Conservation (phyloP, 2,888 invertebrate species). For the Ophion costatus region DNA sequence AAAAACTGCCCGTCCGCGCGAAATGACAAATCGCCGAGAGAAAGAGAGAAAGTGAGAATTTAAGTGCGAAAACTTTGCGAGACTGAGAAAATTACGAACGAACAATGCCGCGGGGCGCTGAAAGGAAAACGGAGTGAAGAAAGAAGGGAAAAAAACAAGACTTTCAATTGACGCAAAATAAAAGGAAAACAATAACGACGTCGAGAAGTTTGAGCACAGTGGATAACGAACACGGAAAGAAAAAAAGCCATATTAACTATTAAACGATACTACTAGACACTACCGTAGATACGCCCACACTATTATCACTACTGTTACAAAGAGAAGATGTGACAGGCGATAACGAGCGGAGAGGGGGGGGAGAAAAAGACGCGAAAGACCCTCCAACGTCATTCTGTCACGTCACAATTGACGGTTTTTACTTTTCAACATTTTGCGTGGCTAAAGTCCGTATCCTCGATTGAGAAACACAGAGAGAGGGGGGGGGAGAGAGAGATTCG, state of each 20-base stretch:
- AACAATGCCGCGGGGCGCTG: constrained; percentile 27
- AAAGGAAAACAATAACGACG: constrained; percentile 38
- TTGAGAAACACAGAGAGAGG: not conserved
- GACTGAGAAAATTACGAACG: constrained; percentile 42
- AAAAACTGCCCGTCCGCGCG: constrained; percentile 68
- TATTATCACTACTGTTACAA: constrained; percentile 79
- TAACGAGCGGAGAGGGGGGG: constrained; percentile 57
- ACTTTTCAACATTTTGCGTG: constrained; percentile 76
- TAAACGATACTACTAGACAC: constrained; percentile 80
- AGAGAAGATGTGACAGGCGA: constrained; percentile 28
- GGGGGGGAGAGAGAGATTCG: not conserved
- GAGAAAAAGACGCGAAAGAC: constrained; percentile 64
- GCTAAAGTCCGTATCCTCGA: constrained; percentile 63
- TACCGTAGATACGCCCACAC: constrained; percentile 80
- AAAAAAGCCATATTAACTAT: constrained; percentile 81
- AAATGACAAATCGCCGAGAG: constrained; percentile 67
- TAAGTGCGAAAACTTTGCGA: constrained; percentile 32
- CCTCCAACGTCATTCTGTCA: constrained; percentile 74
- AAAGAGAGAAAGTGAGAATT: constrained; percentile 27
- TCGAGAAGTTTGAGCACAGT: constrained; percentile 66
- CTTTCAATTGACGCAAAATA: constrained; percentile 55
- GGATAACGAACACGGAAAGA: constrained; percentile 67
- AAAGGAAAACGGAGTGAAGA: constrained; percentile 44
- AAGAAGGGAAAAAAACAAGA: constrained; percentile 38
- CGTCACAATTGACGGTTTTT: constrained; percentile 77